Evolutionary conservation across 2,888 invertebrate genomes (phyloP).

Genomic region (Lithophane ornitopus): DNA sequence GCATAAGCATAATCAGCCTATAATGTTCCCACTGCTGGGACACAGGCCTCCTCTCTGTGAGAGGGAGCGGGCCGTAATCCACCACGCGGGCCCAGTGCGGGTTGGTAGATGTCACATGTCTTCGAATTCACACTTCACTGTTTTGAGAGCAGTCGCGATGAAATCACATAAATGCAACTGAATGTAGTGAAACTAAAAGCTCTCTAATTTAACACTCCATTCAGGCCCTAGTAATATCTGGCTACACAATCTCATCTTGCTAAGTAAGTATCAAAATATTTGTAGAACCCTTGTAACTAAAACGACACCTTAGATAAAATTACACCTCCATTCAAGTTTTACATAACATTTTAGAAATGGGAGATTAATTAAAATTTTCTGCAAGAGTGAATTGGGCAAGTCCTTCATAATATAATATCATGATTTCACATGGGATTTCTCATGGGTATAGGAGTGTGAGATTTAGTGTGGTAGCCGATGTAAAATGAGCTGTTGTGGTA

Average conservation of each 20-base stretch:
- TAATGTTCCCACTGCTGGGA: no score
- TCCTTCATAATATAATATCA: constrained; percentile 73
- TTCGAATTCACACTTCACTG: no score
- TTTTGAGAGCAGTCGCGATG: no score
- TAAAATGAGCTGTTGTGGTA: constrained; percentile 33
- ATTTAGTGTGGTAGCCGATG: constrained; percentile 70
- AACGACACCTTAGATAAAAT: constrained; percentile 42
- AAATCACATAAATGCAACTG: background rate
- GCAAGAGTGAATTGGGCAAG: constrained; percentile 48
- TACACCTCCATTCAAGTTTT: constrained; percentile 19
- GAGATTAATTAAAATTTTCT: constrained; percentile 67
- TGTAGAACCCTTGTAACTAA: constrained; percentile 29
- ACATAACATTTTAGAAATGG: constrained; percentile 47
- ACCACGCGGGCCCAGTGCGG: no score
- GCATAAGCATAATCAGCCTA: no score
- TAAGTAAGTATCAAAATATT: constrained; percentile 27
- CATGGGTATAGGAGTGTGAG: constrained; percentile 71
- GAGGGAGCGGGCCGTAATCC: no score
- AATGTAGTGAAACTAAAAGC: background rate
- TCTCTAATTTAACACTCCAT: background rate
- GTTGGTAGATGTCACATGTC: no score
- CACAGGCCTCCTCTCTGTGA: no score
- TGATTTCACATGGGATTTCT: constrained; percentile 75
- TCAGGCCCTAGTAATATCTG: constrained; percentile 19
- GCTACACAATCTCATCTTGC: constrained; percentile 18